A percentile compares a stretch with the other conserved stretches of the same genome.
Conservation (phyloP, 2,888 invertebrate genomes). For the Bursaphelenchus okinawaensis region DNA sequence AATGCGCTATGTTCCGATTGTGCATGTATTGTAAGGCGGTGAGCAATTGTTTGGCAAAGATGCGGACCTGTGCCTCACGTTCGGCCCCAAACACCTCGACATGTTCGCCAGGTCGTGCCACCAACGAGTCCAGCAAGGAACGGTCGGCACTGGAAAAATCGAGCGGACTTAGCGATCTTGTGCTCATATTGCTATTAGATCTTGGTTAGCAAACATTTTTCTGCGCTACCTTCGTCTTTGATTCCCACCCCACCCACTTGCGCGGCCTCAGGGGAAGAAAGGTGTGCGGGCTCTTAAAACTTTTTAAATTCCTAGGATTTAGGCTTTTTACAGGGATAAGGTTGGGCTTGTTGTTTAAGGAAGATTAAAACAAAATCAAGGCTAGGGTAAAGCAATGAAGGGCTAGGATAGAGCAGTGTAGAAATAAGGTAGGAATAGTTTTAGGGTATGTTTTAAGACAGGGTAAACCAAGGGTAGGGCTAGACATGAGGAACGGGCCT, state of each 20-base stretch:
- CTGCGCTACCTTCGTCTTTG: neutral
- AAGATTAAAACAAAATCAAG: too few species aligned
- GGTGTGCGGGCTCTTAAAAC: neutral
- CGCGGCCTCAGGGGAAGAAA: neutral
- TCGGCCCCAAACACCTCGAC: constrained; percentile 7
- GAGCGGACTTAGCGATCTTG: constrained; percentile 23
- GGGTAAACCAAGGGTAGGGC: too few species aligned
- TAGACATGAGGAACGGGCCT: too few species aligned
- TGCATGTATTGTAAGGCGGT: constrained; percentile 86
- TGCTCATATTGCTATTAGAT: neutral
- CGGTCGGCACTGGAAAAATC: constrained; percentile 66
- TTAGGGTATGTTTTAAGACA: too few species aligned
- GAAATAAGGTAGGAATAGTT: too few species aligned
- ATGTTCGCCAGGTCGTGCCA: constrained; percentile 31
- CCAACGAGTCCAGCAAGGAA: constrained; percentile 69
- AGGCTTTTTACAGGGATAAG: neutral
- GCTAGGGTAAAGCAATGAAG: too few species aligned
- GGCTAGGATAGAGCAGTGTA: too few species aligned
- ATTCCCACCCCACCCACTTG: neutral
- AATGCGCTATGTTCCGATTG: constrained; percentile 77
- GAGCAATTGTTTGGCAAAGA: constrained; percentile 76
- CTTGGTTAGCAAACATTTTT: neutral
- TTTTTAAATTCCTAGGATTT: neutral
- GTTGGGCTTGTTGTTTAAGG: too few species aligned
- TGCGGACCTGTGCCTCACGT: constrained; percentile 76